Base-by-base conservation (phyloP, 2,113 vertebrate species). In the Clupea harengus region DNA sequence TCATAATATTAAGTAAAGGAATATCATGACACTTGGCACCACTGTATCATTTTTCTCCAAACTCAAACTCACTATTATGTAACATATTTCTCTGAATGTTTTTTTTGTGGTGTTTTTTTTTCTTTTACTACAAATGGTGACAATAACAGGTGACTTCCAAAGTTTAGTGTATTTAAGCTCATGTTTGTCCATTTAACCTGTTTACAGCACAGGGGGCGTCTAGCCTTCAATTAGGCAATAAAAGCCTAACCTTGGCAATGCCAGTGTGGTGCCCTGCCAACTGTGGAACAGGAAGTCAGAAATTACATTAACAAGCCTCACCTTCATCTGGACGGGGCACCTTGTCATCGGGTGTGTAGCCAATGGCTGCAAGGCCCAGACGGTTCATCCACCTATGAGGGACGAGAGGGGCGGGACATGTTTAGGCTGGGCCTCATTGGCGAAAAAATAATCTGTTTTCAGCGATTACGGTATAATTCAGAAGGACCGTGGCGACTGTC, bases 331-430 rank as follows among this genome's bases (percentile, higher is more conserved):
- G 96, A 83, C 96, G 95, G 57, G 96, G 95, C 87, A 98, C 96
- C 88, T 97, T 97, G 89, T 98, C 97, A 88, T 98, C 97, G 20
- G 97, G 97, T 15, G 97, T 98, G 91, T 97, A 99, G 82, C 96
- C 98, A 85, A 97, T 97, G 22, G 97, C 97, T 88, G 97, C 97
- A 0, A 98, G 92, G 17, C 97, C 96, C 78, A 97, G 93, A 22
- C 97, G 96, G 87, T 97, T 97, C 97, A 99, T 96, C 97, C 97
- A 99, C 88, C 97, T 99, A 87, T 88, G n/a, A 75, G 81, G 25
- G 50, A 25, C 17, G 22, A 46, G 46, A 75, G 83, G 84, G 11
- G 78, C 81, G 80, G 80, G 85, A 81, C 72, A 39, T 39, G 28
- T 39, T 78, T 44, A 22, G 20, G 18, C 5, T 20, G 6, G 52